Base-by-base conservation (phyloP, 1,140 invertebrate genomes). In the Drosophila funebris region DNA sequence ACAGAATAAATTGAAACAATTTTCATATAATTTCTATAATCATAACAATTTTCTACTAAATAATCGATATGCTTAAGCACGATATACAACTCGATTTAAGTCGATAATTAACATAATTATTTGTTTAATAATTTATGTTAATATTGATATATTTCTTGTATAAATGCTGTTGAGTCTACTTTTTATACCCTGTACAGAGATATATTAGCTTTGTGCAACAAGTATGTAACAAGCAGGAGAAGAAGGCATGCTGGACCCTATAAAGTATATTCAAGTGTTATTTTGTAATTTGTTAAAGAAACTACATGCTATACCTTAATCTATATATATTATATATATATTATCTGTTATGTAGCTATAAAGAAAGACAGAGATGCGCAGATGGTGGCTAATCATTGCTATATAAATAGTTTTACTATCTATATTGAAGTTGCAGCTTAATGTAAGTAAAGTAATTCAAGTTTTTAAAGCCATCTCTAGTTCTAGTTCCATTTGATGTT, bases 1-100 rank as follows among this genome's bases (percentile, higher is more conserved):
- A 16, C 7, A 54, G 22, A 14, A 48, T n/a, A n/a, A 31, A 33
- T 18, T 29, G 27, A 29, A 50, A 18, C 5, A 1, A 46, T 31
- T 29, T 50, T 16, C 16, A 29, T 18, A 8, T 16, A 31, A 64
- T 76, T 81, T 81, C 53, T 52, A 78, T 78, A 68, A 76, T 36
- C 62, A 74, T 64, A 57, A 74, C 24, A 33, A 33, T 5, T 18
- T 52, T 27, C 29, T 5, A 13, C 7, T 50, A 16, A 50, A 50
- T 48, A 2, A 48, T 16, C 29, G 6, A 27, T 48, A 2, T 14
- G 44, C 11, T 41, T 41, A 41, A 13, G 20, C 8, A 27, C 14
- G 2, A 27, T 46, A 24, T 24, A 13, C n/a, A 46, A 46, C 6
- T 27, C 44, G n/a, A 22, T 46, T 20, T 22, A 24, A 44, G n/a